Evolutionary conservation across 37 sponge, comb jelly and placozoan species (phyloP).

Genomic region (Halisarca cf. caerulea): DNA sequence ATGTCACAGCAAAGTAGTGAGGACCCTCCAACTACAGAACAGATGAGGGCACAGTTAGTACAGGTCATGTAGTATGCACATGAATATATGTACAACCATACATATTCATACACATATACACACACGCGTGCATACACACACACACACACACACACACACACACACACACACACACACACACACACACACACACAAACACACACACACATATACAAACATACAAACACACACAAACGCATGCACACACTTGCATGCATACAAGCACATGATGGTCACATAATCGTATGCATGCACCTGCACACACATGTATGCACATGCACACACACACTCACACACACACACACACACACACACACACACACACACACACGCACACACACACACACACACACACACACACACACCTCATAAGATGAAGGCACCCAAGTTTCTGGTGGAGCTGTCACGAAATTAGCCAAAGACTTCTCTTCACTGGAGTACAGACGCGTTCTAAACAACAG

Average conservation of each 20-base stretch:
- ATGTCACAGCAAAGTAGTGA: conserved; percentile 41
- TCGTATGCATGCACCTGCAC: no score
- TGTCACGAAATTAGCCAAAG: conserved; percentile 43
- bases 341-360: background rate
- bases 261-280: no score
- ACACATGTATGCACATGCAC: no score
- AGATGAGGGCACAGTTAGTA: no score
- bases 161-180: no score
- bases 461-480: conserved; percentile 63
- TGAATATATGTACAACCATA: no score
- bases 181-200: background rate
- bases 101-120: no score
- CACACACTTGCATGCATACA: background rate
- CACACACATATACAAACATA: background rate
- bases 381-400: background rate
- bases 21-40: conserved; percentile 74
- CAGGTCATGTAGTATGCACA: no score
- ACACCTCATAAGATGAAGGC: conserved; percentile 74
- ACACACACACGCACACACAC: background rate
- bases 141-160: background rate
- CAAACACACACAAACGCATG: background rate
- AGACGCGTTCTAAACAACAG: conserved; percentile 51
- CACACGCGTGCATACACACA: background rate
- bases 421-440: conserved; percentile 75
- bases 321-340: background rate